A percentile compares a stretch with the other conserved stretches of the same genome.
Evolutionary conservation across 2,113 vertebrate genomes (phyloP).

Genomic region (Miniopterus natalensis): DNA sequence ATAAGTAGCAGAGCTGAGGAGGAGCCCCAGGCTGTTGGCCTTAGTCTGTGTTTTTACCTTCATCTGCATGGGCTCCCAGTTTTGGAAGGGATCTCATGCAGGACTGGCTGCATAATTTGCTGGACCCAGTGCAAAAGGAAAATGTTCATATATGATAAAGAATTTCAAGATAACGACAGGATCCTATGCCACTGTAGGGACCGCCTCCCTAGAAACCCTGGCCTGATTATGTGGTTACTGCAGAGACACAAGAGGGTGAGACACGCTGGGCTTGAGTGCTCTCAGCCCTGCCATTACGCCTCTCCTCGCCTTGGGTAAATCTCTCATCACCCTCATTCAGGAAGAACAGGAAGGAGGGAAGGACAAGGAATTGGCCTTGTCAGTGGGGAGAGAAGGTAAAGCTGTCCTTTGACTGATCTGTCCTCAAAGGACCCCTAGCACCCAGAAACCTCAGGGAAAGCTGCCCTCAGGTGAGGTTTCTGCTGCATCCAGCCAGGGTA

Average conservation of each 20-base stretch:
- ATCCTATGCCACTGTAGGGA: neutral
- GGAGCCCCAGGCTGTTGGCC: neutral
- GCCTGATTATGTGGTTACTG: neutral
- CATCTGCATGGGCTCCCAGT: neutral
- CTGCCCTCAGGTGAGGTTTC: neutral
- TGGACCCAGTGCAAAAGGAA: neutral
- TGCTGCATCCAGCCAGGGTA: too few relatives aligned
- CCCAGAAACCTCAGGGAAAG: neutral
- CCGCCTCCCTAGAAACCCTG: neutral
- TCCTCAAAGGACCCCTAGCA: neutral
- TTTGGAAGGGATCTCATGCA: neutral
- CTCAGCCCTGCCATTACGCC: too few relatives aligned
- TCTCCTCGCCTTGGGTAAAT: neutral
- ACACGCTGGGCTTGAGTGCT: neutral
- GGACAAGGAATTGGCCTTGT: neutral
- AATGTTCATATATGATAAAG: neutral
- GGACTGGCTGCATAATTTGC: neutral
- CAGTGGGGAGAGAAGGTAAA: neutral
- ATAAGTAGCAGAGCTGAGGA: neutral
- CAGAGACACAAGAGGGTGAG: neutral
- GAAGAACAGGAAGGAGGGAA: neutral
- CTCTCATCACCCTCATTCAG: neutral
- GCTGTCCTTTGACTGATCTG: neutral
- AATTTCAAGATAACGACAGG: neutral
- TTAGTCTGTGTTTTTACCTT: neutral